These are phyloP conservation scores for Orcinus orca DNA, from an alignment of 2,113 vertebrate species.

Conservation along the genomic window DNA sequence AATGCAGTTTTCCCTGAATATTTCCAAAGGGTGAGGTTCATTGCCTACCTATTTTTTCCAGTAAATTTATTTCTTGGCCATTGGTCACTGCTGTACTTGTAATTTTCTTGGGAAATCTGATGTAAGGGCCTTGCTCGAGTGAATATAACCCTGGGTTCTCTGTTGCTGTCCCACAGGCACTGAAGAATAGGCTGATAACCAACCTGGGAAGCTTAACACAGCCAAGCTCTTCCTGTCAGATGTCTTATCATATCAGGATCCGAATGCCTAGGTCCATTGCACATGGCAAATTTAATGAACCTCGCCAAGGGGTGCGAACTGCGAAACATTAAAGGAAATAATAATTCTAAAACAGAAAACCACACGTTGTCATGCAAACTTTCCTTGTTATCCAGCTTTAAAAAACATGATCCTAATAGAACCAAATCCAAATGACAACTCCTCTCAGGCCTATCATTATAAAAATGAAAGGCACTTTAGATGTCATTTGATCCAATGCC, in stretches of 20 bases:
- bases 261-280: not conserved
- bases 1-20: not conserved
- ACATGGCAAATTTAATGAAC: not conserved
- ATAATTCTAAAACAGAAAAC: not conserved
- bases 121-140: not conserved
- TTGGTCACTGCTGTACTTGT: not conserved
- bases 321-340: not conserved
- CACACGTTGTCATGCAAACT: not conserved
- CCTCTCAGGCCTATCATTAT: constrained; percentile 12
- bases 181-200: not conserved
- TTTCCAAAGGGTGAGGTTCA: not conserved
- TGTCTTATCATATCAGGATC: not conserved
- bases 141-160: not conserved
- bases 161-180: not conserved
- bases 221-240: no score
- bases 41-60: not conserved
- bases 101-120: constrained; percentile 11
- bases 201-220: not conserved
- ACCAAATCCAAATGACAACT: constrained; percentile 29
- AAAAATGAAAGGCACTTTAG: not conserved
- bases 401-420: not conserved
- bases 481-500: not conserved
- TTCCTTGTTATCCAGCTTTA: not conserved
- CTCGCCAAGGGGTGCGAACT: not conserved
- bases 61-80: not conserved